Conservation (phyloP, 2,888 invertebrate genomes). For the Germaria angustata region DNA sequence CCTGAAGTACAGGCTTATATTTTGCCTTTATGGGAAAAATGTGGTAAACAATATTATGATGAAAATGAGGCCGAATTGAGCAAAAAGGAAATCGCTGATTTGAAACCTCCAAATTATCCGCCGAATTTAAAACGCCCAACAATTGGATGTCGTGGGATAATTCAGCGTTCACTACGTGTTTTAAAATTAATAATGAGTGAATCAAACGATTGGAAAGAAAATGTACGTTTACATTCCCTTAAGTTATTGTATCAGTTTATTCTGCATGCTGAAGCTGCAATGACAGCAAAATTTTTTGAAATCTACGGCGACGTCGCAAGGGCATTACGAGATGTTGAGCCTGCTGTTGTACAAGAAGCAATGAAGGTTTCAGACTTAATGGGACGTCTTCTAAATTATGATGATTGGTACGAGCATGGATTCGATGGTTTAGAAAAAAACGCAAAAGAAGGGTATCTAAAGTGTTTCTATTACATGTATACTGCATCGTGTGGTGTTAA, state of each 20-base stretch:
- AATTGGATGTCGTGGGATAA: constrained; percentile 90
- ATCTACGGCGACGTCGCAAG: constrained; percentile 76
- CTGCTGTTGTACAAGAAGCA: constrained; percentile 73
- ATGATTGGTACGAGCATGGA: constrained; percentile 77
- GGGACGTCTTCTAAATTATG: constrained; percentile 76
- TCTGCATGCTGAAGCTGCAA: constrained; percentile 77
- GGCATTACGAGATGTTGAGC: constrained; percentile 75
- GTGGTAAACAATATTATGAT: constrained; percentile 88
- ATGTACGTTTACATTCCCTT: constrained; percentile 78
- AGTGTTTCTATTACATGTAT: constrained; percentile 78
- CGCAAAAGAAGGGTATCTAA: constrained; percentile 74
- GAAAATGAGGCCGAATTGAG: constrained; percentile 95
- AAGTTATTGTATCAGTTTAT: constrained; percentile 78
- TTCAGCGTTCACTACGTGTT: constrained; percentile 83
- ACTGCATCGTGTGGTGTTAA: constrained; percentile 68
- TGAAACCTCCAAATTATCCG: constrained; percentile 87
- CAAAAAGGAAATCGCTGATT: constrained; percentile 88
- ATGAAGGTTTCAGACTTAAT: constrained; percentile 76
- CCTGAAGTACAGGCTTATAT: constrained; percentile 86
- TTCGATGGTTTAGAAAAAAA: constrained; percentile 75
- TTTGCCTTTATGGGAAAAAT: constrained; percentile 84
- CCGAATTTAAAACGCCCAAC: constrained; percentile 87
- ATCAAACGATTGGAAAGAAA: constrained; percentile 79
- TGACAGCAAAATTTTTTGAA: constrained; percentile 78
- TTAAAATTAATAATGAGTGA: constrained; percentile 76